A percentile compares a stretch with the other conserved stretches of the same genome.
These are phyloP conservation scores for Philonicus albiceps DNA, from an alignment of 2,888 invertebrate genomes.

Conservation along the genomic window DNA sequence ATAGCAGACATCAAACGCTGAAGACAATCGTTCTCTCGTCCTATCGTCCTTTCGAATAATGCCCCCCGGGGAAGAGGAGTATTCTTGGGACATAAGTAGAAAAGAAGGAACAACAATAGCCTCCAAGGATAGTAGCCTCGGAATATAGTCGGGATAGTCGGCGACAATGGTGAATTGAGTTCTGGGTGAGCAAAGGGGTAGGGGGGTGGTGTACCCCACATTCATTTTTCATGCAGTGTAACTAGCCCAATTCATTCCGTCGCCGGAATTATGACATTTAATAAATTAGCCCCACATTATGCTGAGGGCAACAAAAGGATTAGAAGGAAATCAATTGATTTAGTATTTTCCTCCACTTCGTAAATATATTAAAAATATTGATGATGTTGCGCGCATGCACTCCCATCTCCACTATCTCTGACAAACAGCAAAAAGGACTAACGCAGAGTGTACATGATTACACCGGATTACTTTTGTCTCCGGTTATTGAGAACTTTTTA, in stretches of 20 bases:
- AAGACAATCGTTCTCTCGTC: slow-evolving; percentile 19
- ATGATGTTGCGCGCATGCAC: neutral
- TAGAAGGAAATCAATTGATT: slow-evolving; percentile 10
- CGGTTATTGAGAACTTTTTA: neutral
- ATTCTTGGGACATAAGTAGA: slow-evolving; percentile 23
- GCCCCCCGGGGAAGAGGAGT: neutral
- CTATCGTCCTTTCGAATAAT: slow-evolving; percentile 1
- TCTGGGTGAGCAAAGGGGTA: neutral
- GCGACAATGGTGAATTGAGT: slow-evolving; percentile 17
- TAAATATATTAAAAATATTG: neutral
- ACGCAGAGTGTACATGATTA: neutral
- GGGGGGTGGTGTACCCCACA: too few relatives aligned
- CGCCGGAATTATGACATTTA: slow-evolving; percentile 30
- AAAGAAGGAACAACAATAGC: slow-evolving; percentile 28
- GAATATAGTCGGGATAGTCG: too few relatives aligned
- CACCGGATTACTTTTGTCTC: neutral
- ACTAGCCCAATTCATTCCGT: slow-evolving; percentile 11
- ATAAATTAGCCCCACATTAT: slow-evolving; percentile 31
- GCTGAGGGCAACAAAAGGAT: slow-evolving; percentile 16
- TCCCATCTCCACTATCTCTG: neutral
- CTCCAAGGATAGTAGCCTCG: slow-evolving; percentile 17
- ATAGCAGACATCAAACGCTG: slow-evolving; percentile 29
- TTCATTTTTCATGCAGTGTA: slow-evolving; percentile 23
- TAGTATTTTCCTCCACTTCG: neutral
- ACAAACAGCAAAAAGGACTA: neutral